Evolutionary conservation across 2,113 vertebrate genomes (phyloP).

Genomic region (Meleagris gallopavo): DNA sequence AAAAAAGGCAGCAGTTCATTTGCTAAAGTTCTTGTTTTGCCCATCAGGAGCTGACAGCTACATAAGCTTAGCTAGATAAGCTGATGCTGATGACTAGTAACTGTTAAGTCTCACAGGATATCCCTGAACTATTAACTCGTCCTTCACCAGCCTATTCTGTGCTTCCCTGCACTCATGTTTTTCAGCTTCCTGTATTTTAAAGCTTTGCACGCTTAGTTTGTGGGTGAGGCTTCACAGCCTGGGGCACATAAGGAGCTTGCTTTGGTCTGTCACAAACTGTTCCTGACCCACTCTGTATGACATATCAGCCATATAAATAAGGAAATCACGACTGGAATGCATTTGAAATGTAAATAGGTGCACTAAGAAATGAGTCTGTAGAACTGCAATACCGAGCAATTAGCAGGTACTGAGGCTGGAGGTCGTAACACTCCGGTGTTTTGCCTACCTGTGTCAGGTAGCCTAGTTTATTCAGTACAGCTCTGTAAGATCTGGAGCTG

Average conservation of each 20-base stretch:
- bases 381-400: not conserved
- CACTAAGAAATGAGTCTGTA: not conserved
- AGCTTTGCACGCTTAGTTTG: not conserved
- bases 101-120: not conserved
- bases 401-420: not conserved
- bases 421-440: accelerated
- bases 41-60: not conserved
- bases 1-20: not conserved
- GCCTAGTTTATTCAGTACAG: not conserved
- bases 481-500: not conserved
- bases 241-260: accelerated
- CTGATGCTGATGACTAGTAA: not conserved
- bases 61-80: not conserved
- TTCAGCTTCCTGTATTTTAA: accelerated
- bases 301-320: not conserved
- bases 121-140: not conserved
- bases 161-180: accelerated
- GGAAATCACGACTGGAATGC: not conserved
- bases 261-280: not conserved
- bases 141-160: not conserved
- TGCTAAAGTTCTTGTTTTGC: not conserved
- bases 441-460: not conserved
- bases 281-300: not conserved
- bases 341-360: not conserved
- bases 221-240: not conserved